Base-by-base conservation (phyloP, 2,113 vertebrate genomes). In the Thamnaconus septentrionalis region DNA sequence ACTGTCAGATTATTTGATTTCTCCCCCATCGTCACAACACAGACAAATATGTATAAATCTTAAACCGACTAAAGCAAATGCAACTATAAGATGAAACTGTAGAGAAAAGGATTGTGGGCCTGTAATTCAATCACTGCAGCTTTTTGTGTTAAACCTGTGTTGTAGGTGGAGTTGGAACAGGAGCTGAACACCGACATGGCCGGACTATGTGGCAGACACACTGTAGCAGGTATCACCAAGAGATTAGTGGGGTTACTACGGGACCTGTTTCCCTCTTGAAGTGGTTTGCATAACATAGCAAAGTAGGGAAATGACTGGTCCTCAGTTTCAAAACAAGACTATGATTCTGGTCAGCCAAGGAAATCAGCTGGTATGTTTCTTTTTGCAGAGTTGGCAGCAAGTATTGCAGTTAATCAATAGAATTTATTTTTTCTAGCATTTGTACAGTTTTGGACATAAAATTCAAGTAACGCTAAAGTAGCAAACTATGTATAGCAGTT, bases 91-190 rank as follows among this genome's bases (percentile, higher is more conserved):
- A 12, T 52, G 44, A 45, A 45, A 45, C 44, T 45, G 7, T 31
- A 31, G 18, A 1, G 18, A 31, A 31, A 31, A 31, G 2, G 18
- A 31, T 31, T 31, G 18, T 31, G 18, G 18, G 44, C 7, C 7
- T 45, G 5, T 45, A 45, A 5, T 12, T 6, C 4, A 6, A 61
- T 11, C 3, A 51, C 3, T 7, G 2, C 10, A 4, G 61, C 10
- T 3, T n/a, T 53, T 3, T 2, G 2, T 51, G 5, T 40, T n/a
- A 6, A 47, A 52, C 18, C n/a, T 40, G 11, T 31, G 12, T 5
- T 50, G 4, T 67, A 92, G 91, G 78, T 92, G 61, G 79, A 87
- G 10, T 47, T 91, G 55, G 78, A 89, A 12, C 78, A 89, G 40
- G 74, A 69, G 42, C 74, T 84, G 40, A 69, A 66, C 40, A 4